These are phyloP conservation scores for Onychorhynchus coronatus DNA, from an alignment of 2,113 vertebrate genomes.

Conservation along the genomic window DNA sequence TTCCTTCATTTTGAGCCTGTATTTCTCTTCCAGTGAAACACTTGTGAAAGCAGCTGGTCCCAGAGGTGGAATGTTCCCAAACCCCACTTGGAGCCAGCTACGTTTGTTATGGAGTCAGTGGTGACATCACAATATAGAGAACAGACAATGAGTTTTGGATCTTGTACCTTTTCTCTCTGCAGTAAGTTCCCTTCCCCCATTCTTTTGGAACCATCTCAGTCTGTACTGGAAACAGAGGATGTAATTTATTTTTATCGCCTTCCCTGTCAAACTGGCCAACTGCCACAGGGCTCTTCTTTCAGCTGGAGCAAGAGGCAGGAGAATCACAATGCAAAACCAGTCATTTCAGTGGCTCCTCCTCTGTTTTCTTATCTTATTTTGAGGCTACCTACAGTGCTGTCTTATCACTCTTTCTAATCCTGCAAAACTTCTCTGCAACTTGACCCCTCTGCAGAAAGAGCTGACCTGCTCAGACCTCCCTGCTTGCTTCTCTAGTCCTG, in stretches of 20 bases:
- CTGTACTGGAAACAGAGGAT: conserved; percentile 47
- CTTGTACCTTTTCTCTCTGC: neutral
- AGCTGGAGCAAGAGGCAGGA: conserved; percentile 5
- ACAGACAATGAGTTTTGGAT: conserved; percentile 4
- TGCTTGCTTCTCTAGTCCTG: neutral
- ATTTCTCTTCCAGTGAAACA: neutral
- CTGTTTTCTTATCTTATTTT: conserved; percentile 33
- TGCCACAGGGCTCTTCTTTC: conserved; percentile 52
- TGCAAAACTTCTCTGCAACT: conserved; percentile 19
- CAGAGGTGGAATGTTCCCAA: conserved; percentile 8
- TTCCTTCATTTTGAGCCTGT: conserved; percentile 9
- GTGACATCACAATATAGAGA: neutral
- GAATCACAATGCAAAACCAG: neutral
- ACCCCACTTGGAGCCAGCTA: neutral
- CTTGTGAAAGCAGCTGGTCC: neutral
- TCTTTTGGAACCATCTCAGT: neutral
- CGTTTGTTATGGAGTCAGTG: neutral
- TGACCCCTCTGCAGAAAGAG: neutral
- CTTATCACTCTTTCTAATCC: conserved; percentile 43
- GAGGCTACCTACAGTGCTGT: conserved; percentile 40
- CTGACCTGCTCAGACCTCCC: conserved; percentile 5
- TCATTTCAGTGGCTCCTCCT: conserved; percentile 18
- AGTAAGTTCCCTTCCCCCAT: neutral
- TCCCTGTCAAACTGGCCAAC: conserved; percentile 50
- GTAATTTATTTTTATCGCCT: conserved; percentile 58